Evolutionary conservation across 2,888 invertebrate species (phyloP).

Genomic region (Atethmia centrago): DNA sequence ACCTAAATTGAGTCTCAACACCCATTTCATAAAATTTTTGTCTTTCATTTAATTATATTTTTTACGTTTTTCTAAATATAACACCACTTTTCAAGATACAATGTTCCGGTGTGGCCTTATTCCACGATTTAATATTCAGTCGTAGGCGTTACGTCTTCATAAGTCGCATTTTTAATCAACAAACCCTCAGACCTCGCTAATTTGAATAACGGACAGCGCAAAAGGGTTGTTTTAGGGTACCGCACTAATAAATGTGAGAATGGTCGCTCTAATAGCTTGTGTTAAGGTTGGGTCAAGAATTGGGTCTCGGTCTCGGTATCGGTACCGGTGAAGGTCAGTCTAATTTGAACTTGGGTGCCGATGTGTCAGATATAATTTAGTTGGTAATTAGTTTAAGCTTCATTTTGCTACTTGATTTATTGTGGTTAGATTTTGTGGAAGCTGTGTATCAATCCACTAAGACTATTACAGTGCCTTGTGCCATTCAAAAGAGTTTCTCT

Average conservation of each 20-base stretch:
- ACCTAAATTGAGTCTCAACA: too few species aligned
- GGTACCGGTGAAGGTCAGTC: conserved; percentile 33
- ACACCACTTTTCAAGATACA: background rate
- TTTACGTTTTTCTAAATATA: conserved; percentile 5
- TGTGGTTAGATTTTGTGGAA: background rate
- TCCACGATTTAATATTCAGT: conserved; percentile 63
- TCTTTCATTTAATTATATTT: background rate
- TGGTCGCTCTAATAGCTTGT: conserved; percentile 51
- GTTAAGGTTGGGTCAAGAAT: conserved; percentile 50
- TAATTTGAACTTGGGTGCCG: conserved; percentile 21
- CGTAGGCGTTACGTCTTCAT: conserved; percentile 53
- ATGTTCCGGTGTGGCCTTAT: conserved; percentile 54
- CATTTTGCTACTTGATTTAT: conserved; percentile 9
- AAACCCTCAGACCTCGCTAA: conserved; percentile 72
- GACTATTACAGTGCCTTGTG: too few species aligned
- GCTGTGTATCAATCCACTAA: background rate
- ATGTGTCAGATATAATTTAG: conserved; percentile 31
- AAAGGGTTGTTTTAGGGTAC: conserved; percentile 74
- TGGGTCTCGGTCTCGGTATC: conserved; percentile 32
- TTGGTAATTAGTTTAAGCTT: conserved; percentile 3
- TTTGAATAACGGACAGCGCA: conserved; percentile 80
- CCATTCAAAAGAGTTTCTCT: background rate
- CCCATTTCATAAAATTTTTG: too few species aligned
- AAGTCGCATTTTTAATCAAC: conserved; percentile 85
- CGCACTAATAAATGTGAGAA: conserved; percentile 63